These are phyloP conservation scores for Drosophila kohkoa DNA, from an alignment of 1,140 invertebrate species.

Conservation along the genomic window DNA sequence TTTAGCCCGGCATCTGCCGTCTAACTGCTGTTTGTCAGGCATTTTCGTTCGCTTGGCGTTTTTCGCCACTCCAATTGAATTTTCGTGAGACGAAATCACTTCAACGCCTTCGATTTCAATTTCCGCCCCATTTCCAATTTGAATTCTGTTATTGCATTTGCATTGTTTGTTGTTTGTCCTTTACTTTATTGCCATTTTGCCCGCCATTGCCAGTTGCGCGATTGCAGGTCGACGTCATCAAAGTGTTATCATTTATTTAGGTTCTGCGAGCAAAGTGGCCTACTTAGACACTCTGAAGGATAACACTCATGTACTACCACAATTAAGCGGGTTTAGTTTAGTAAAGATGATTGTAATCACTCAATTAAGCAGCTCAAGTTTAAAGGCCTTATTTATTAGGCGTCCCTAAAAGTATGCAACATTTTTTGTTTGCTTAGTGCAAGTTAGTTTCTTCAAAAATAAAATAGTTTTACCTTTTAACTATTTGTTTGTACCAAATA, in stretches of 20 bases:
- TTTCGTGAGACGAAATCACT: slow-evolving; percentile 82
- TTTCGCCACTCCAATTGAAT: slow-evolving; percentile 70
- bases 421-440: no score
- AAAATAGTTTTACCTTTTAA: no score
- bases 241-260: slow-evolving; percentile 11
- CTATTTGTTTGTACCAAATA: no score
- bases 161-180: slow-evolving; percentile 42
- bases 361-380: no score
- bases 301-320: background rate
- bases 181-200: slow-evolving; percentile 34
- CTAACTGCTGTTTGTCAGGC: slow-evolving; percentile 52
- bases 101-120: slow-evolving; percentile 83
- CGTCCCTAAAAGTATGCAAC: no score
- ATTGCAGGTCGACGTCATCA: background rate
- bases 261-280: slow-evolving; percentile 4
- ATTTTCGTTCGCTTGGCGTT: slow-evolving; percentile 47
- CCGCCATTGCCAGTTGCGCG: slow-evolving; percentile 21
- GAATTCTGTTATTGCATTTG: slow-evolving; percentile 70
- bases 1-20: background rate
- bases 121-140: slow-evolving; percentile 77
- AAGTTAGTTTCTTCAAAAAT: no score
- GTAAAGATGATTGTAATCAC: background rate
- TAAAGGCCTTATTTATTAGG: no score
- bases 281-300: background rate
- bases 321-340: background rate